phyloP scores from a whole-genome alignment of 2,888 invertebrate genomes.

The Augochlorella aurata region DNA sequence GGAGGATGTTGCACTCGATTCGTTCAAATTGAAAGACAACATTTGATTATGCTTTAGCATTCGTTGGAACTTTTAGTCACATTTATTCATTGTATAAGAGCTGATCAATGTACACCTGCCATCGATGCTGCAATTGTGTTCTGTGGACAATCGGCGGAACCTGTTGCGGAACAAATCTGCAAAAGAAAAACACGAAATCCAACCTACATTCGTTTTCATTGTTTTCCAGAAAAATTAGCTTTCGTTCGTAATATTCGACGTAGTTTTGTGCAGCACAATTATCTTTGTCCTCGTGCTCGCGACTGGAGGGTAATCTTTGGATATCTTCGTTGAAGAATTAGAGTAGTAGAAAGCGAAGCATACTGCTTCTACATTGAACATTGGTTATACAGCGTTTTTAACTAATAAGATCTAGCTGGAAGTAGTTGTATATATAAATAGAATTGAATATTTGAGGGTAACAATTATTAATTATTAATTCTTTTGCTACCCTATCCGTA shows the following conservation, averaged over 20 bases:
- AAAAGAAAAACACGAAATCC: conserved; percentile 39
- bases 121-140: not conserved
- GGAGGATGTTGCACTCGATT: not conserved
- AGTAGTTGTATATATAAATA: too few species aligned
- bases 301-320: too few species aligned
- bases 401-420: too few species aligned
- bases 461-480: too few species aligned
- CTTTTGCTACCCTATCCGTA: too few species aligned
- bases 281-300: not conserved
- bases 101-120: not conserved
- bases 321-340: too few species aligned
- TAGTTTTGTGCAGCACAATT: not conserved
- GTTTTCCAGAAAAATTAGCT: not conserved
- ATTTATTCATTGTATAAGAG: conserved; percentile 7
- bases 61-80: not conserved
- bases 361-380: too few species aligned
- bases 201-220: not conserved
- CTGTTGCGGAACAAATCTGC: conserved; percentile 39
- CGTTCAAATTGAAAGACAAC: conserved; percentile 13
- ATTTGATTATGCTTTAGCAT: conserved; percentile 40
- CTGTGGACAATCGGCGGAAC: not conserved
- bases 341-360: too few species aligned
- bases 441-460: too few species aligned
- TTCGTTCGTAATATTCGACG: conserved; percentile 31
- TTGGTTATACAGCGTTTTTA: too few species aligned